phyloP scores from a whole-genome alignment of 1,140 invertebrate species.

The Platyura marginata region DNA sequence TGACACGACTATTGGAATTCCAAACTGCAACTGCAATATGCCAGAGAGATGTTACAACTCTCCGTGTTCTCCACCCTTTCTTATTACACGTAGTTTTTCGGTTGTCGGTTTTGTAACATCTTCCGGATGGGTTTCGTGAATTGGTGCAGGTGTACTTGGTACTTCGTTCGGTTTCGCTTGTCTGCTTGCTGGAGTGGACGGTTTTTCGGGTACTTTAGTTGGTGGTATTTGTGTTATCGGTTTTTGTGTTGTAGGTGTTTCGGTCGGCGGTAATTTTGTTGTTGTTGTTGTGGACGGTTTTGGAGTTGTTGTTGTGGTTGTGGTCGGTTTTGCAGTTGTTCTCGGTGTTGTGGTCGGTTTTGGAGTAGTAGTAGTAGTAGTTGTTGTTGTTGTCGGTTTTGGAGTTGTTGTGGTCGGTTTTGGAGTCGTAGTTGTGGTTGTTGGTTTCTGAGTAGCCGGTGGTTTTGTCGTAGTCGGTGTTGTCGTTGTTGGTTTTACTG shows the following conservation, averaged over 20 bases:
- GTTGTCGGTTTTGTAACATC: conserved; percentile 31
- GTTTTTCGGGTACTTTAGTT: background rate
- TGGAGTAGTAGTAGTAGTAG: conserved; percentile 5
- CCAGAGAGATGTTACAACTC: too few relatives aligned
- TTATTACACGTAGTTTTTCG: conserved; percentile 35
- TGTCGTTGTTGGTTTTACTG: conserved; percentile 7
- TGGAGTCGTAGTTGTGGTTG: conserved; percentile 11
- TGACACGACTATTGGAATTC: too few relatives aligned
- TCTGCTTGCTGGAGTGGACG: conserved; percentile 3
- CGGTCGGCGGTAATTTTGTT: too few relatives aligned
- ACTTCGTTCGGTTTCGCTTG: conserved; percentile 11
- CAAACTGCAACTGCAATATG: too few relatives aligned
- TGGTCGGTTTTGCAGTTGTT: conserved; percentile 4
- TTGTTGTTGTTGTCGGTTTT: conserved; percentile 8
- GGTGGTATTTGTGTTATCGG: conserved; percentile 4
- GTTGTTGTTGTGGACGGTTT: conserved; percentile 4
- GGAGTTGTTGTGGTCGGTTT: conserved; percentile 8
- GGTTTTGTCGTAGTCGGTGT: conserved; percentile 9
- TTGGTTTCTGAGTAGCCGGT: conserved; percentile 12
- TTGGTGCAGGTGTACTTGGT: conserved; percentile 27
- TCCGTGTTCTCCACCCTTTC: conserved; percentile 26
- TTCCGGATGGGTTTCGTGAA: conserved; percentile 30
- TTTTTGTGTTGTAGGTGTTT: conserved; percentile 5
- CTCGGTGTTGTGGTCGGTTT: conserved; percentile 8
- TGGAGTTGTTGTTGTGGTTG: conserved; percentile 3